Evolutionary conservation across 2,888 invertebrate genomes (phyloP), one percentile per base, ranked within the genome.

Genomic region (Bhutanitis thaidina): DNA sequence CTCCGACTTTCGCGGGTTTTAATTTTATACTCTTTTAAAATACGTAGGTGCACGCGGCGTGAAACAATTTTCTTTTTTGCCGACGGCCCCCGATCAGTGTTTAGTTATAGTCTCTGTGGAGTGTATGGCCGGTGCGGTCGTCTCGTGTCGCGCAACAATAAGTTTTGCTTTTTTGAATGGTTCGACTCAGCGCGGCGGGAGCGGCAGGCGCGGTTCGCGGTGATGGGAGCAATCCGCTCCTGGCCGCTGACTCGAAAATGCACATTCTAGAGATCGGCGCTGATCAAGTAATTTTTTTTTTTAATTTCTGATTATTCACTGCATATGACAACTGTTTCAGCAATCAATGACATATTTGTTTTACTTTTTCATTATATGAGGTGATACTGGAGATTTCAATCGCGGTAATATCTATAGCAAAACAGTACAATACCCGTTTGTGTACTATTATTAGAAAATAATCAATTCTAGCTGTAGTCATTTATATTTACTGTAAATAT

Each of bases 41-140:
- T 79, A 80, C 80, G 80, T 78, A 74, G 74, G 82, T 77, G 84
- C 87, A 84, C 71, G 74, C 75, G 80, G 81, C 87, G 86, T 89
- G 84, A 86, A 88, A 78, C 75, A 77, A 85, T 85, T 88, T 89
- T 86, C 87, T 88, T 87, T 84, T 51, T 81, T 85, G 74, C 73
- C 74, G 71, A 71, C 69, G 51, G 55, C 54, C 62, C 69, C 54
- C 72, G 70, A 66, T 59, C 67, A 64, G 62, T 58, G 68, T 41
- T 46, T 49, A 40, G 54, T 41, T 59, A 32, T 78, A 85, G 86
- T 84, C 72, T 70, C 75, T 72, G 74, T 70, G 65, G 66, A 73
- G 77, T 74, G 75, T 61, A 72, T 71, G 71, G 65, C 53, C 74
- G 73, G 58, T 56, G 69, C 79, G 76, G 82, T 78, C 77, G 86